Percentiles rank a stretch among this genome's conserved stretches.
phyloP scores from a whole-genome alignment of 1,140 invertebrate species.

The Armadillidium nasatum region DNA sequence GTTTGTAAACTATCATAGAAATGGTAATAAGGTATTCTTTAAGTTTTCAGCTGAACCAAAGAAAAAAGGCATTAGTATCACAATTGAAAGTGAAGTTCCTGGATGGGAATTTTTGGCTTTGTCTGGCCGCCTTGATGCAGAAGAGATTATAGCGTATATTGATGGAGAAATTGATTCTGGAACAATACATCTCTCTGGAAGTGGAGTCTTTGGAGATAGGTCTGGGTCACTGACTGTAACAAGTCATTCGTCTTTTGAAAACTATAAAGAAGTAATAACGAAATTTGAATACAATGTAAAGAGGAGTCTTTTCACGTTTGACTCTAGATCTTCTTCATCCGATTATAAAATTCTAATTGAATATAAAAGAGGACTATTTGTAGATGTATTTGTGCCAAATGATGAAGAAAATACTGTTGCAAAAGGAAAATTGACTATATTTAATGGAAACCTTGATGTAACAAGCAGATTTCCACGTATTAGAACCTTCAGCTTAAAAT shows the following conservation, averaged over 20 bases:
- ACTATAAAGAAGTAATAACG: conserved; percentile 3
- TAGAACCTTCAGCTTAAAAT: conserved; percentile 22
- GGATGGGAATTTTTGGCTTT: conserved; percentile 35
- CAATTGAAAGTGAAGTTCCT: conserved; percentile 34
- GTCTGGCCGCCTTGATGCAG: conserved; percentile 27
- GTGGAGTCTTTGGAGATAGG: neutral
- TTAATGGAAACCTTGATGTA: conserved; percentile 18
- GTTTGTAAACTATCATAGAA: conserved; percentile 30
- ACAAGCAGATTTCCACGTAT: conserved; percentile 25
- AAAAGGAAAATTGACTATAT: neutral
- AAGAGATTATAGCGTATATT: conserved; percentile 17
- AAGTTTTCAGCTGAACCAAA: conserved; percentile 16
- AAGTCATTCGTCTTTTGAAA: conserved; percentile 26
- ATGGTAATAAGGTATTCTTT: conserved; percentile 26
- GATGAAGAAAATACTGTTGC: conserved; percentile 21
- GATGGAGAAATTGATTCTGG: conserved; percentile 28
- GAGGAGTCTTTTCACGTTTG: conserved; percentile 7
- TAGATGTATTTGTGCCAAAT: conserved; percentile 34
- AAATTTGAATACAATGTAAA: conserved; percentile 17
- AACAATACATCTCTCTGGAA: conserved; percentile 16
- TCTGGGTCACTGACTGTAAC: neutral
- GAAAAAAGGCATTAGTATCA: conserved; percentile 17
- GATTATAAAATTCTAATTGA: conserved; percentile 24
- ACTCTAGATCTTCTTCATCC: conserved; percentile 24
- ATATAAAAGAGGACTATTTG: neutral